Base-by-base conservation (phyloP, 2,888 invertebrate species). In the Lasioglossum malachurum region DNA sequence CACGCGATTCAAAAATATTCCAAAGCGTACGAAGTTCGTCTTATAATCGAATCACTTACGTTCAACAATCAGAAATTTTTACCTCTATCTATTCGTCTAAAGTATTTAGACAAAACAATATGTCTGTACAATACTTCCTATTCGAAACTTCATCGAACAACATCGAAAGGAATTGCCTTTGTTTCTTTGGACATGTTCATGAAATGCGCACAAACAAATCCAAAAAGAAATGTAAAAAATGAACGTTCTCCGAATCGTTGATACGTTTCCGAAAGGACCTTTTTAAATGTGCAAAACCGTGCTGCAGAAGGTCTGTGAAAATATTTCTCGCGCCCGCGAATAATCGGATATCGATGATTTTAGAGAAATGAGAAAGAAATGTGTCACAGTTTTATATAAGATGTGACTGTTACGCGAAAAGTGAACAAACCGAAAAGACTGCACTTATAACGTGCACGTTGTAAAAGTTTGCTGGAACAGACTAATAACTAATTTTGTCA, bases 1-100 rank as follows among this genome's bases (percentile, higher is more conserved):
- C 75, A 74, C 69, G 69, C 19, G 41, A 74, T 75, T 67, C 10
- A 71, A 57, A 67, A 75, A 71, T 19, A 78, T 81, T 49, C 82
- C 89, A 89, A 89, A 89, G 89, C 89, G 89, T 87, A 89, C 89
- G 89, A 89, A 89, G 82, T 87, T 89, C 89, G 87, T 89, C 82
- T 71, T 75, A 57, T 49, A 46, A 41, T 77, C 67, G 5, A 38
- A 76, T 69, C 85, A 76, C 67, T 84, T 38, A 57, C 64, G 31
- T 27, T 49, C 72, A 75, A 81, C 67, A 69, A 64, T 80, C 75
- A 41, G 19, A 64, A 53, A 79, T 74, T 75, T 64, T 79, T 67
- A 79, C 84, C 72, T 46, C 53, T 35, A 78, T 41, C 53, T 64
- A 44, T 67, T 57, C 75, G 75, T 84, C 84, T 71, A 85, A 85